These are phyloP conservation scores for Caenorhabditis elegans DNA, from an alignment of 1,140 invertebrate species.

Conservation along the genomic window DNA sequence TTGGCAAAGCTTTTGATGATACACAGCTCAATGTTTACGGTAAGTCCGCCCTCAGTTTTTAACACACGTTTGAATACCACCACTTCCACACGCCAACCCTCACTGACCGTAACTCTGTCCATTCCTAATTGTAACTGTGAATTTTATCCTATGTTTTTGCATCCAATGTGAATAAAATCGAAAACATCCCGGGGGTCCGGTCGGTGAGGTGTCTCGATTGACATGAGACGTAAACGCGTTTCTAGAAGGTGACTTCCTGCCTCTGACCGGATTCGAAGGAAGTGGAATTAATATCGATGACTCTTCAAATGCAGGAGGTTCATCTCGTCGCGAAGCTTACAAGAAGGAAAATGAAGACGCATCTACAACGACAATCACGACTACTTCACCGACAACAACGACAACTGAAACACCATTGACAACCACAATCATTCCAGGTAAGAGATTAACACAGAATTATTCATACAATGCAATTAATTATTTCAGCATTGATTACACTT, in stretches of 20 bases:
- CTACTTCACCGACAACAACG: neutral
- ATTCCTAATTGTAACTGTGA: neutral
- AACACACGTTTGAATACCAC: neutral
- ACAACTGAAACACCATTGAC: neutral
- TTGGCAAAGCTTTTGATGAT: slow-evolving; percentile 63
- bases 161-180: neutral
- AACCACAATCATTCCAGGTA: too few species aligned
- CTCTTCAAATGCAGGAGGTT: slow-evolving; percentile 15
- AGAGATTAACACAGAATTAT: too few species aligned
- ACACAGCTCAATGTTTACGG: slow-evolving; percentile 53
- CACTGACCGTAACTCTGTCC: slow-evolving; percentile 28
- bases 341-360: neutral
- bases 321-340: neutral
- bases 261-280: slow-evolving; percentile 26
- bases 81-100: neutral
- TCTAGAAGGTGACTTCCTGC: neutral
- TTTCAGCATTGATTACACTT: neutral
- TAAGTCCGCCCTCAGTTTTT: slow-evolving; percentile 1
- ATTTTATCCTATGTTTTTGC: neutral
- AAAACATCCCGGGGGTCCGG: neutral
- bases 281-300: slow-evolving; percentile 5
- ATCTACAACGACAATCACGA: neutral
- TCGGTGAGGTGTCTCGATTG: neutral
- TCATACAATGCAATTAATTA: too few species aligned
- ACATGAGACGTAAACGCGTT: neutral